phyloP scores from a whole-genome alignment of 1,140 invertebrate genomes.

The Drosophila bocki region DNA sequence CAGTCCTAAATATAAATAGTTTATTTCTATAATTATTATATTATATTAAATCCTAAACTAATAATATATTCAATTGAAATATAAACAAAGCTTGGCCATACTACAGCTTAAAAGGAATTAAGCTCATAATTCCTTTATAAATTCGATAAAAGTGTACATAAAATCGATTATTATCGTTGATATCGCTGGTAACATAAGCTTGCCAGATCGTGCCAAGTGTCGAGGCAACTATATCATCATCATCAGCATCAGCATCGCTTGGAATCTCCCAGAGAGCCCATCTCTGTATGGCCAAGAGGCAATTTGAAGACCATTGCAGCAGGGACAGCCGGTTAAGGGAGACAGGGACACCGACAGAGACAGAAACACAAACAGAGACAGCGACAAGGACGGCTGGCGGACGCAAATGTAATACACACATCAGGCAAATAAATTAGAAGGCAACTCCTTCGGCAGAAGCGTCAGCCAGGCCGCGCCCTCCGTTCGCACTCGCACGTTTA shows the following conservation, averaged over 20 bases:
- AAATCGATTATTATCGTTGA: not conserved
- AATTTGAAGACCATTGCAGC: slow-evolving; percentile 44
- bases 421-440: slow-evolving; percentile 84
- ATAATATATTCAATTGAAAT: not conserved
- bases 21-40: no score
- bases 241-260: slow-evolving; percentile 36
- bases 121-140: not conserved
- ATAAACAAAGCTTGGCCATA: not conserved
- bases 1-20: no score
- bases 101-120: not conserved
- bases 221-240: slow-evolving; percentile 12
- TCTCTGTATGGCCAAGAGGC: slow-evolving; percentile 53
- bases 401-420: slow-evolving; percentile 81
- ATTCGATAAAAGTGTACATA: not conserved
- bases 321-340: not conserved
- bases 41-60: no score
- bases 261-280: slow-evolving; percentile 15
- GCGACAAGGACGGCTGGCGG: slow-evolving; percentile 8
- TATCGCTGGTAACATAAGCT: not conserved
- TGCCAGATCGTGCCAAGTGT: not conserved
- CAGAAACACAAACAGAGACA: not conserved
- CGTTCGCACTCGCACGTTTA: slow-evolving; percentile 30
- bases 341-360: not conserved
- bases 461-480: slow-evolving; percentile 68
- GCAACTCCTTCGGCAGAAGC: slow-evolving; percentile 80